A percentile compares a stretch with the other conserved stretches of the same genome.
Conservation (phyloP, 2,888 invertebrate species). For the Nycteola revayana region DNA sequence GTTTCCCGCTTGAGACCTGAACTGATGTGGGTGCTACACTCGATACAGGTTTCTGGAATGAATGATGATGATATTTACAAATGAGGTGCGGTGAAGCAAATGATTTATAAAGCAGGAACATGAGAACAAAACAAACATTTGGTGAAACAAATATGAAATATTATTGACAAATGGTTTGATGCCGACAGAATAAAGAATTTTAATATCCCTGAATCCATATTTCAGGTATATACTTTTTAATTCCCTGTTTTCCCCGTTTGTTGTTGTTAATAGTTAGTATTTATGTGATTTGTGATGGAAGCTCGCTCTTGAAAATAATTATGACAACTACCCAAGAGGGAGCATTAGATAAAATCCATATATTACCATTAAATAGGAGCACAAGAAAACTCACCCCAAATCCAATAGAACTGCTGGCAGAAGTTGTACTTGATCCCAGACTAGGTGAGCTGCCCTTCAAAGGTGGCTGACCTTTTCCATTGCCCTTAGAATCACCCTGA, state of each 20-base stretch:
- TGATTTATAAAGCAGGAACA: conserved; percentile 10
- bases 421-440: conserved; percentile 54
- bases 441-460: conserved; percentile 71
- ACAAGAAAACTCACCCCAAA: conserved; percentile 67
- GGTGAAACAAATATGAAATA: neutral
- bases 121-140: neutral
- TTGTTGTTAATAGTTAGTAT: neutral
- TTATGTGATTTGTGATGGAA: neutral
- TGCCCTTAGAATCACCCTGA: conserved; percentile 63
- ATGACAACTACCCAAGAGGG: too few relatives aligned
- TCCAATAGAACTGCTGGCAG: conserved; percentile 67
- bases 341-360: too few relatives aligned
- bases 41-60: conserved; percentile 91
- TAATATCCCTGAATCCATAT: too few relatives aligned
- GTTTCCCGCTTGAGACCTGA: conserved; percentile 84
- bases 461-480: conserved; percentile 51
- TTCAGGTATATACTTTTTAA: too few relatives aligned
- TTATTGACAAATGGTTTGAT: neutral
- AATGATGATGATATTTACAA: conserved; percentile 76
- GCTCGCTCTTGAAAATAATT: neutral
- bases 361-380: neutral
- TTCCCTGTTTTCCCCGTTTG: too few relatives aligned
- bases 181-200: too few relatives aligned
- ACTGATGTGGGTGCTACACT: conserved; percentile 92
- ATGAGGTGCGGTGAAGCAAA: conserved; percentile 42